Conservation (phyloP, 1,140 invertebrate genomes). For the Aphelinus certus region DNA sequence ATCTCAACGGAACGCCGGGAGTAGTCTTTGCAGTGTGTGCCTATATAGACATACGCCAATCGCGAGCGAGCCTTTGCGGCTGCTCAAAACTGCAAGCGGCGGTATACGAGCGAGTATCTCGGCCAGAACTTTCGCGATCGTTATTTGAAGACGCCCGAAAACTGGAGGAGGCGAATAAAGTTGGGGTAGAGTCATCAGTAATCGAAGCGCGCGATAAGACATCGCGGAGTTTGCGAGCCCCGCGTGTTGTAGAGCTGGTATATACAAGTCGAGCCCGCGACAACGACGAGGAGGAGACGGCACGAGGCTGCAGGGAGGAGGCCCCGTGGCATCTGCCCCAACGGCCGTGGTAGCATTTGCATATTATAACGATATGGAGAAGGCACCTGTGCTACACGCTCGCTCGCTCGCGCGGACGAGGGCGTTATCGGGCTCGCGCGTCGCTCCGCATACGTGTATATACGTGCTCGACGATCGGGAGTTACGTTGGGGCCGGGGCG, state of each 20-base stretch:
- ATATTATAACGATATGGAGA: slow-evolving; percentile 41
- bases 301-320: background rate
- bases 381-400: background rate
- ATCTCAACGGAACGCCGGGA: too few relatives aligned
- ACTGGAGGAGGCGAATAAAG: background rate
- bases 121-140: too few relatives aligned
- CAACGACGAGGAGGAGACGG: background rate
- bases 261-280: background rate
- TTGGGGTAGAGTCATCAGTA: background rate
- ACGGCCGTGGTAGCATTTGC: slow-evolving; percentile 24
- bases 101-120: too few relatives aligned
- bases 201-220: background rate
- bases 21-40: too few relatives aligned
- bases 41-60: too few relatives aligned
- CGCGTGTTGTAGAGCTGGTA: background rate
- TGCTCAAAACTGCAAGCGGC: too few relatives aligned
- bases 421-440: too few relatives aligned
- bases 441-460: too few relatives aligned
- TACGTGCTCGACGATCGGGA: too few relatives aligned
- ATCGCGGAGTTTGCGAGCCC: background rate
- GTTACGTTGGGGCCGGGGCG: too few relatives aligned
- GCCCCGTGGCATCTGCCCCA: slow-evolving; percentile 22
- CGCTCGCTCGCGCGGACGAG: background rate
- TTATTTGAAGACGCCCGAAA: too few relatives aligned
- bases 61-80: too few relatives aligned